These are phyloP conservation scores for Poecile montanus DNA, from an alignment of 2,797 vertebrate species.

Conservation along the genomic window DNA sequence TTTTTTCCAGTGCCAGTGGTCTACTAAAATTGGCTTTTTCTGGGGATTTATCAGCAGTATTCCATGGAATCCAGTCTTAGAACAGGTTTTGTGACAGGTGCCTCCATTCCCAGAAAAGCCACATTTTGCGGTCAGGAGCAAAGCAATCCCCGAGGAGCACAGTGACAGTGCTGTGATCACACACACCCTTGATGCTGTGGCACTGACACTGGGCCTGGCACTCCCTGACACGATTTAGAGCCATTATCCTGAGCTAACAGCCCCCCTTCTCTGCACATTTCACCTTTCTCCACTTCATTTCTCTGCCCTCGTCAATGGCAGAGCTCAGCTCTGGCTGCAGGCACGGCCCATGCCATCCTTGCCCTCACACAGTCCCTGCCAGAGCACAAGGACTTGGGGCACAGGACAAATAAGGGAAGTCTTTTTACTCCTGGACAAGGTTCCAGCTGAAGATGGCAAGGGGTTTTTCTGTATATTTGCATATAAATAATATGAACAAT, in stretches of 20 bases:
- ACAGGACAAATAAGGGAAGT: neutral
- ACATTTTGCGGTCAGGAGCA: neutral
- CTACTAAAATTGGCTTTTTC: neutral
- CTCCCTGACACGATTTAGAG: neutral
- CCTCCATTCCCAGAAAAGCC: neutral
- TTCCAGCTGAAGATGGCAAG: neutral
- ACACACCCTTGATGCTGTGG: neutral
- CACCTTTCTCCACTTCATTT: neutral
- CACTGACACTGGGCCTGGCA: neutral
- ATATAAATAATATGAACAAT: neutral
- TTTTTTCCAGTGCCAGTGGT: neutral
- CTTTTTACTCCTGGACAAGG: neutral
- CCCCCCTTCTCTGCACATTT: neutral
- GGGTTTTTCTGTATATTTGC: fast-evolving
- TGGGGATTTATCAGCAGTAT: neutral
- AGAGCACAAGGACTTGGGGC: neutral
- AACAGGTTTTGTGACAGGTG: neutral
- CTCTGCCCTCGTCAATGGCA: neutral
- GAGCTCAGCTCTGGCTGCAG: neutral
- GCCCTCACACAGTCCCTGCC: neutral
- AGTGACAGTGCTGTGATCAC: neutral
- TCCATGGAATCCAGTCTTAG: neutral
- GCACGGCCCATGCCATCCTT: neutral
- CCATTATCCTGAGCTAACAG: neutral
- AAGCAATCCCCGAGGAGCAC: neutral